Evolutionary conservation across 2,888 invertebrate species (phyloP), one percentile per base, ranked within the genome.

Genomic region (Caenorhabditis imperialis): DNA sequence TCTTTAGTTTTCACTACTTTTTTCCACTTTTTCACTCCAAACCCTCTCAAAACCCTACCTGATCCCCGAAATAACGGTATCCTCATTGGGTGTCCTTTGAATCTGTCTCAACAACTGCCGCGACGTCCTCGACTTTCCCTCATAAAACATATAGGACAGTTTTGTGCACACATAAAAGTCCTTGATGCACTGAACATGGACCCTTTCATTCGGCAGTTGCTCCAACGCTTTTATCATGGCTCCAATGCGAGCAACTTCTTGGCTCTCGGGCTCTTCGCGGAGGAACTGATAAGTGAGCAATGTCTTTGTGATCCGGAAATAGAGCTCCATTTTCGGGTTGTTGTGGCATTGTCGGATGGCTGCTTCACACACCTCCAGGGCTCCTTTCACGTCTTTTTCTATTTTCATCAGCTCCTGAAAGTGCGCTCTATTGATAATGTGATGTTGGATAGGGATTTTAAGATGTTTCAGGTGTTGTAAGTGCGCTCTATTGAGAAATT

Each of bases 251-350:
- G 16, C 0, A 0, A 61, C n/a, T 16, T 77, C 76, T 3, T 12
- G 12, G 2, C 12, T 22, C 16, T 53, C 61, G 5, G 65, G 60
- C 16, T 61, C 65, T 20, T 55, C 51, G 18, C 45, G 51, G 27
- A 51, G 27, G 22, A 50, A 35, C 35, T 76, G 73, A 58, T 77
- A 78, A n/a, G 62, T 58, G 4, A 80, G 44, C 57, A 83, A 44
- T 37, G 50, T 37, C 22, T 80, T 80, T 23, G 79, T 72, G 22
- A 84, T 74, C 42, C 78, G 60, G 53, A 84, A 85, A 40, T 85
- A 85, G n/a, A 84, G 60, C n/a, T 83, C 83, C 51, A 82, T 74
- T 22, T 78, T 63, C 10, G 60, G 60, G 8, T 84, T 74, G 20
- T 70, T 48, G 8, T 47, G 42, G 3, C 40, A 42, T 7, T 51